A percentile compares a stretch with the other conserved stretches of the same genome.
These are phyloP conservation scores for Paragorgia papillata DNA, from an alignment of 92 coral and sea anemone genomes.

Conservation along the genomic window DNA sequence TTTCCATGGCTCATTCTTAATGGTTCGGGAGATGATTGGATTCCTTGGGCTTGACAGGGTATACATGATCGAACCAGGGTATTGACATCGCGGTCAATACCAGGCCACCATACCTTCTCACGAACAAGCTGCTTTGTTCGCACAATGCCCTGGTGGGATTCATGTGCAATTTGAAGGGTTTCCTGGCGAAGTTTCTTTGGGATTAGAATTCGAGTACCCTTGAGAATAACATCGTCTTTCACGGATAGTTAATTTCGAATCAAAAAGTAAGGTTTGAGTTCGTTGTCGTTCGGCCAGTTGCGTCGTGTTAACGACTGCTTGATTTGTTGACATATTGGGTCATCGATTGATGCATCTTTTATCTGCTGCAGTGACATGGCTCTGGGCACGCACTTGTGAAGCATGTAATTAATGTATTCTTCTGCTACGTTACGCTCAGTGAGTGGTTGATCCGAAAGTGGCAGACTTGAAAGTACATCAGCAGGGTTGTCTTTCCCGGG, in stretches of 20 bases:
- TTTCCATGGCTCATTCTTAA: constrained; percentile 1
- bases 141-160: constrained; percentile 1
- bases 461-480: constrained; percentile 22
- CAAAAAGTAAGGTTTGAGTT: not conserved
- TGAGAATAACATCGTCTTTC: not conserved
- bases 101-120: constrained; percentile 17
- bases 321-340: not conserved
- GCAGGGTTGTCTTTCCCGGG: constrained; percentile 19
- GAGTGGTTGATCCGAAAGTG: not conserved
- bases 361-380: constrained; percentile 10
- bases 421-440: constrained; percentile 9
- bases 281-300: not conserved
- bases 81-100: not conserved
- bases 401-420: constrained; percentile 7
- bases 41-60: constrained; percentile 3
- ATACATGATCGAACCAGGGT: not conserved
- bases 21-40: constrained; percentile 2
- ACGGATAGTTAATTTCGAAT: not conserved
- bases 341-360: not conserved
- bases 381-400: not conserved
- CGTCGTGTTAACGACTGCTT: not conserved
- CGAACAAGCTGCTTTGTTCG: not conserved
- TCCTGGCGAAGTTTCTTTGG: not conserved
- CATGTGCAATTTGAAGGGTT: constrained; percentile 3
- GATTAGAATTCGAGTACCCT: constrained; percentile 4